Conservation (phyloP, 2,797 vertebrate genomes). For the Vespertilio murinus region DNA sequence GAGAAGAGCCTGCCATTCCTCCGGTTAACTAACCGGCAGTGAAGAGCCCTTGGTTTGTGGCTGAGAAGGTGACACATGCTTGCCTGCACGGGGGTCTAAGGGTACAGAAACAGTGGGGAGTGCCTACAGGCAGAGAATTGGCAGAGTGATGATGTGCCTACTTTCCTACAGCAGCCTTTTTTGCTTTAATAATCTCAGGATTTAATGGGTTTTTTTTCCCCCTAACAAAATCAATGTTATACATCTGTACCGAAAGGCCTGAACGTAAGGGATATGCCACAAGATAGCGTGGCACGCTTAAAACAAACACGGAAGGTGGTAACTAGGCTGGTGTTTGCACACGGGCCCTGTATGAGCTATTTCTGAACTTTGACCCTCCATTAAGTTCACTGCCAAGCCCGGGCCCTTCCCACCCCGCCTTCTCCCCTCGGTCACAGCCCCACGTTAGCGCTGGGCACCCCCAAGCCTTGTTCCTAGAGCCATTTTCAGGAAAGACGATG, state of each 20-base stretch:
- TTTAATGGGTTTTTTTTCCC: constrained; percentile 32
- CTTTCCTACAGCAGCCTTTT: not conserved
- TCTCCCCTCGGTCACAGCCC: not conserved
- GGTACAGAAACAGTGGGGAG: not conserved
- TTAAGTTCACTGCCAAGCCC: constrained; percentile 49
- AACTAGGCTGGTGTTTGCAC: constrained; percentile 42
- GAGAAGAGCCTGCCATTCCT: constrained; percentile 17
- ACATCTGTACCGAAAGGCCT: not conserved
- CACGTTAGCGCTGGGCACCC: constrained; percentile 5
- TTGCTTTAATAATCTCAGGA: constrained; percentile 3
- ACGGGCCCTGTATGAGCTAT: constrained; percentile 27
- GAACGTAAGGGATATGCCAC: not conserved
- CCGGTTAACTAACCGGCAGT: not conserved
- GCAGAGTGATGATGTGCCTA: not conserved
- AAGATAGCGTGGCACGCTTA: constrained; percentile 44
- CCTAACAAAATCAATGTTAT: constrained; percentile 1
- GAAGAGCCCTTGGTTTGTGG: not conserved
- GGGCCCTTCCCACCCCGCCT: constrained; percentile 18
- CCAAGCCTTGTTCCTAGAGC: not conserved
- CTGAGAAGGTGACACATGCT: not conserved
- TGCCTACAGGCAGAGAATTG: not conserved
- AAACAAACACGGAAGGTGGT: constrained; percentile 33
- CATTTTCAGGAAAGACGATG: constrained; percentile 6
- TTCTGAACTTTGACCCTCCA: constrained; percentile 64
- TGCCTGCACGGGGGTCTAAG: not conserved